phyloP scores from a whole-genome alignment of 35 echinoderm and acorn worm species.

The Strongylocentrotus purpuratus region DNA sequence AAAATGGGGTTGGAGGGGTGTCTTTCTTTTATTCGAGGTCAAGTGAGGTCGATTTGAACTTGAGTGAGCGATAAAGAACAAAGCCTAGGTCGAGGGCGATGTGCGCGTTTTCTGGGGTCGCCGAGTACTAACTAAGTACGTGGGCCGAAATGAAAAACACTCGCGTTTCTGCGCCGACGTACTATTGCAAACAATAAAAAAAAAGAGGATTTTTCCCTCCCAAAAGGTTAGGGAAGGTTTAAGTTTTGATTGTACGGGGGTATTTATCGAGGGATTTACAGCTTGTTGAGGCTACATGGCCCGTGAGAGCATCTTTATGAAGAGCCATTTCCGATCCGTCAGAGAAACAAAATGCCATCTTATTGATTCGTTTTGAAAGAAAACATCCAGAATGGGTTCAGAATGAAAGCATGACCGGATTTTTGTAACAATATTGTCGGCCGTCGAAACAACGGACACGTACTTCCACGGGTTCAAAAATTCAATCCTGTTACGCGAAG shows the following conservation, averaged over 20 bases:
- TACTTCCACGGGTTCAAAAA: neutral
- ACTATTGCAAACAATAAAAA: neutral
- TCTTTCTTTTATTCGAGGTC: slow-evolving; percentile 24
- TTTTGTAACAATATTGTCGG: neutral
- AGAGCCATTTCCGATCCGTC: slow-evolving; percentile 17
- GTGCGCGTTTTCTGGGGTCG: neutral
- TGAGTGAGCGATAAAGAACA: slow-evolving; percentile 24
- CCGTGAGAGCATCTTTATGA: neutral
- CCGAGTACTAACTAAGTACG: neutral
- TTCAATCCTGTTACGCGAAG: neutral
- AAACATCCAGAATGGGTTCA: too few species aligned
- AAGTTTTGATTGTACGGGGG: neutral
- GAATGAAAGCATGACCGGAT: neutral
- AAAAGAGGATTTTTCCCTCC: neutral
- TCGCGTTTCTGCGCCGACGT: neutral
- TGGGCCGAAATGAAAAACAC: neutral
- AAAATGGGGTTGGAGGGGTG: slow-evolving; percentile 1
- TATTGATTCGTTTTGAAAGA: slow-evolving; percentile 13
- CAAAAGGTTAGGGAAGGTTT: neutral
- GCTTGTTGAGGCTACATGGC: neutral
- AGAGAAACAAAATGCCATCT: neutral
- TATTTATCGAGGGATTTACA: slow-evolving; percentile 7
- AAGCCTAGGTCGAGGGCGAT: neutral
- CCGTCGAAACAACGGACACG: neutral
- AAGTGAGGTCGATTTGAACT: slow-evolving; percentile 36